Conservation (phyloP, 2,113 vertebrate species). For the Penelope pileata region DNA sequence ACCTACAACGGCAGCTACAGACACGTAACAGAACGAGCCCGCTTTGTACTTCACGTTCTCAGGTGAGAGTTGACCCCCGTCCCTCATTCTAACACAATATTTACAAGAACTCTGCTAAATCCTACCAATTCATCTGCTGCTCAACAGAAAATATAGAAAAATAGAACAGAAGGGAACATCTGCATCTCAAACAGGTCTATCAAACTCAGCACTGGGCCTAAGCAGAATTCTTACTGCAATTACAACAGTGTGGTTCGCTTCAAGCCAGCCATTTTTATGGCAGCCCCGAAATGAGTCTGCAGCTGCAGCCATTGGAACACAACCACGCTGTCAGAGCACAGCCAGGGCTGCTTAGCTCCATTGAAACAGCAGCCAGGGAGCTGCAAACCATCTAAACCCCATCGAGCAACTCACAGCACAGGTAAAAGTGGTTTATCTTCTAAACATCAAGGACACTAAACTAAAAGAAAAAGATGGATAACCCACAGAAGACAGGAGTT, state of each 20-base stretch:
- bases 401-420: background rate
- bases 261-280: background rate
- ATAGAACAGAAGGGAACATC: background rate
- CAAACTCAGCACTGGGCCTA: background rate
- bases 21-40: background rate
- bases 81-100: background rate
- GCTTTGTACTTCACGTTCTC: background rate
- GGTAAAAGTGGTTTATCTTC: background rate
- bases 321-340: background rate
- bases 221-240: background rate
- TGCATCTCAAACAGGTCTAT: background rate
- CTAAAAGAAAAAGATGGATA: background rate
- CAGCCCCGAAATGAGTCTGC: background rate
- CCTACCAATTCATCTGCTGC: background rate
- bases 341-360: background rate
- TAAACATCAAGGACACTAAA: background rate
- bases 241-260: background rate
- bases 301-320: conserved; percentile 4
- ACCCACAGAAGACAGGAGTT: background rate
- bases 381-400: background rate
- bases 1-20: background rate
- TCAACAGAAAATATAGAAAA: background rate
- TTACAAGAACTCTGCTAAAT: background rate
- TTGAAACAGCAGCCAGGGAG: background rate
- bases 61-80: background rate